Percentiles rank a stretch among this genome's conserved stretches.
Evolutionary conservation across 2,888 invertebrate genomes (phyloP).

Genomic region (Criorhina ranunculi): DNA sequence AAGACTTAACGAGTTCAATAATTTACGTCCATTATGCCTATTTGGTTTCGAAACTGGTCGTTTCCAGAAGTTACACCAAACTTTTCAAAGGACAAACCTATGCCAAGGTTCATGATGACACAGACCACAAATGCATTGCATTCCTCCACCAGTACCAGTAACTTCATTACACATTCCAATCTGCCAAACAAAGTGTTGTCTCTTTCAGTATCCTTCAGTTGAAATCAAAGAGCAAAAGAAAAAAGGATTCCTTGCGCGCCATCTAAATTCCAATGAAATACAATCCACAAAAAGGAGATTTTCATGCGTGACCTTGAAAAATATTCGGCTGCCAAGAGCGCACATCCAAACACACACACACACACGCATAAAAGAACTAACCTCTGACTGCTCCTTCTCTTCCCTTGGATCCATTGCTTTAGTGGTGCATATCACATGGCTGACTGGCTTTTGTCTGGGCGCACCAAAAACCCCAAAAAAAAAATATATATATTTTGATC

Average conservation of each 20-base stretch:
- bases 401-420: not conserved
- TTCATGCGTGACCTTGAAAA: slow-evolving; percentile 57
- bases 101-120: not conserved
- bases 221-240: not conserved
- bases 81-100: too few relatives aligned
- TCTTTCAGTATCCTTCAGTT: not conserved
- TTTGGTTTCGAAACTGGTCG: too few relatives aligned
- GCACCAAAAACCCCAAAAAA: slow-evolving; percentile 15
- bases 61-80: too few relatives aligned
- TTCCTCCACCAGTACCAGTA: not conserved
- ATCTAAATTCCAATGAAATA: slow-evolving; percentile 39
- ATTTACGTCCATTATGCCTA: too few relatives aligned
- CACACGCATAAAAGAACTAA: slow-evolving; percentile 9
- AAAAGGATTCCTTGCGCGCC: not conserved
- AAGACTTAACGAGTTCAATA: too few relatives aligned
- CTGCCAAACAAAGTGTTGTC: not conserved
- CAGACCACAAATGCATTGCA: not conserved
- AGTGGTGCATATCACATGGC: slow-evolving; percentile 39
- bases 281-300: slow-evolving; percentile 39
- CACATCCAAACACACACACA: not conserved
- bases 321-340: slow-evolving; percentile 28
- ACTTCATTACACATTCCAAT: slow-evolving; percentile 4
- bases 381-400: not conserved
- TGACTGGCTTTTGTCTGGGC: slow-evolving; percentile 62
- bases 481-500: slow-evolving; percentile 7